Conservation (phyloP, 2,888 invertebrate species). For the Eupeodes latifasciatus region DNA sequence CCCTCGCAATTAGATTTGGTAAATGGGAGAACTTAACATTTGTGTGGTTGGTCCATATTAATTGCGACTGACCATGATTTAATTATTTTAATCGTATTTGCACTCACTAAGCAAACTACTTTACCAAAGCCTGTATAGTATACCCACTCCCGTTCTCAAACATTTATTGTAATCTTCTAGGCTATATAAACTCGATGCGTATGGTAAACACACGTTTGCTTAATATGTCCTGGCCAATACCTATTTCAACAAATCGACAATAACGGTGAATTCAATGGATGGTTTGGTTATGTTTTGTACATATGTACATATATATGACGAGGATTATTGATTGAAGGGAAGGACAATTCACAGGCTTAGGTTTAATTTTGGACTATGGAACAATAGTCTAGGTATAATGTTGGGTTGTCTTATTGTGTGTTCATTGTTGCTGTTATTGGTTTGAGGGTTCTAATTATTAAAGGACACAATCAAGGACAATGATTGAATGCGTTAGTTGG, state of each 20-base stretch:
- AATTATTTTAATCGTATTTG: constrained; percentile 73
- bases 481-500: constrained; percentile 9
- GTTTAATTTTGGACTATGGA: constrained; percentile 22
- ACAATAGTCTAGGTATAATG: neutral
- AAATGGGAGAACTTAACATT: neutral
- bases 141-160: neutral
- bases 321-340: constrained; percentile 73
- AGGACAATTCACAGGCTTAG: constrained; percentile 49
- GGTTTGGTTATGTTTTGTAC: constrained; percentile 38
- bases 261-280: constrained; percentile 29
- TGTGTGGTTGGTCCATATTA: constrained; percentile 60
- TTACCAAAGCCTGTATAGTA: neutral
- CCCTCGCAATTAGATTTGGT: neutral
- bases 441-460: neutral
- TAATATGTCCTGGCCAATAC: neutral
- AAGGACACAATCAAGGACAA: constrained; percentile 29
- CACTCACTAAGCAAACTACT: constrained; percentile 43
- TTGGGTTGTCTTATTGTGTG: constrained; percentile 9
- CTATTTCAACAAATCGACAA: constrained; percentile 9
- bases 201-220: neutral
- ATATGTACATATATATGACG: constrained; percentile 8
- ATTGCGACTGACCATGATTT: constrained; percentile 72
- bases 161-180: neutral
- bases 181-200: too few species aligned
- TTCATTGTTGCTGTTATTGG: constrained; percentile 3